These are phyloP conservation scores for Acanthaster planci DNA, from an alignment of 35 echinoderm and acorn worm genomes.

Conservation along the genomic window DNA sequence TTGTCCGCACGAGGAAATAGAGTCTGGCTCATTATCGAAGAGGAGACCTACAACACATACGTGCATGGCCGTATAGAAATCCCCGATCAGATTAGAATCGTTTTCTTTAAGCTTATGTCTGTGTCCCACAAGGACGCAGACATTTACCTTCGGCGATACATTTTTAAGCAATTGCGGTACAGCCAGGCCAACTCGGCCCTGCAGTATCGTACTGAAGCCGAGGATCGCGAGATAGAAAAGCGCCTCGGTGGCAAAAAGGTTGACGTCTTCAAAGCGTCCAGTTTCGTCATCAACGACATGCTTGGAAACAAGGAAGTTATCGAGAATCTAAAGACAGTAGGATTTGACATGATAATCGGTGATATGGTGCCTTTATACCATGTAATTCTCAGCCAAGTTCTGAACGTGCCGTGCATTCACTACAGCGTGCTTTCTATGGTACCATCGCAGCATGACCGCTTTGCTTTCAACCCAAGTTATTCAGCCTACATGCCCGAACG, in stretches of 20 bases:
- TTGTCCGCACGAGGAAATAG: background rate
- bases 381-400: background rate
- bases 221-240: background rate
- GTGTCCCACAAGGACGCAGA: background rate
- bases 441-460: constrained; percentile 6
- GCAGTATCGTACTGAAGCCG: background rate
- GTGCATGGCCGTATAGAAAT: background rate
- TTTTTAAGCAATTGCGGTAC: background rate
- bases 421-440: background rate
- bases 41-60: background rate
- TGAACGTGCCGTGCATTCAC: background rate
- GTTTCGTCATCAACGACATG: constrained; percentile 3
- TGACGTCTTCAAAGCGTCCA: background rate
- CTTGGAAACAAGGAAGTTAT: background rate
- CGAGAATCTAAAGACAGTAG: background rate
- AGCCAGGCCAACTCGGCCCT: background rate
- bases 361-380: constrained; percentile 7
- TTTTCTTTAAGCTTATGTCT: background rate
- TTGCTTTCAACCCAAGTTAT: background rate
- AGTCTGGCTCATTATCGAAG: background rate
- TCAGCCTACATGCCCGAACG: background rate
- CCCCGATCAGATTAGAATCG: background rate
- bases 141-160: background rate
- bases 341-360: constrained; percentile 5
- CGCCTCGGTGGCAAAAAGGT: background rate